Evolutionary conservation across 1,140 invertebrate species (phyloP).

Genomic region (Akabosia matsudoensis): DNA sequence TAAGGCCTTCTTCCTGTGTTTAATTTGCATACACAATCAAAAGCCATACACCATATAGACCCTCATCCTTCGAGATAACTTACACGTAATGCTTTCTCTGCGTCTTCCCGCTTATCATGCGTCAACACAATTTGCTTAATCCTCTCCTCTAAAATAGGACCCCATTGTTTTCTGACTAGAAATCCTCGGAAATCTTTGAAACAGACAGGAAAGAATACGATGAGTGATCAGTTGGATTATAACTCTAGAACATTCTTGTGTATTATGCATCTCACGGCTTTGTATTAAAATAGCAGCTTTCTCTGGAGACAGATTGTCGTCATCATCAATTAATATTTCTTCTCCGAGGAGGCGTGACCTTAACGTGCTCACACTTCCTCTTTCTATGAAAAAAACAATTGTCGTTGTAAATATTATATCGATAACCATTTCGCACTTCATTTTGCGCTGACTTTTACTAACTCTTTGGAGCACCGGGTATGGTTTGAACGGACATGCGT

Average conservation of each 20-base stretch:
- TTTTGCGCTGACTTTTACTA: no score
- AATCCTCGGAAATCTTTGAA: conserved; percentile 63
- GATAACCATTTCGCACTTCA: neutral
- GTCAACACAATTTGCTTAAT: conserved; percentile 50
- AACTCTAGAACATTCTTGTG: conserved; percentile 14
- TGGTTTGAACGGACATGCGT: neutral
- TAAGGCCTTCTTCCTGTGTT: conserved; percentile 53
- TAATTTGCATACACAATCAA: neutral
- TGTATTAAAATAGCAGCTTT: conserved; percentile 64
- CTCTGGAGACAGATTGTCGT: conserved; percentile 36
- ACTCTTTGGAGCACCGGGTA: neutral
- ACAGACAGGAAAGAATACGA: neutral
- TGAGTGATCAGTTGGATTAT: neutral
- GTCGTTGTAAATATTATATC: neutral
- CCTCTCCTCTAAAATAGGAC: conserved; percentile 57
- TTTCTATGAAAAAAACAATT: neutral
- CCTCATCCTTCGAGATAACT: no score
- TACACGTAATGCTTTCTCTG: conserved; percentile 49
- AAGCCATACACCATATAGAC: no score
- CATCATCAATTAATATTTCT: conserved; percentile 26
- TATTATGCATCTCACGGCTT: conserved; percentile 60
- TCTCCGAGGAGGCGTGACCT: conserved; percentile 28
- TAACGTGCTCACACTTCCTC: conserved; percentile 39
- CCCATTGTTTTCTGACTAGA: conserved; percentile 62
- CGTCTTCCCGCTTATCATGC: conserved; percentile 52